Evolutionary conservation across 2,888 invertebrate genomes (phyloP), one percentile per base, ranked within the genome.

Genomic region (Andrena dorsata): DNA sequence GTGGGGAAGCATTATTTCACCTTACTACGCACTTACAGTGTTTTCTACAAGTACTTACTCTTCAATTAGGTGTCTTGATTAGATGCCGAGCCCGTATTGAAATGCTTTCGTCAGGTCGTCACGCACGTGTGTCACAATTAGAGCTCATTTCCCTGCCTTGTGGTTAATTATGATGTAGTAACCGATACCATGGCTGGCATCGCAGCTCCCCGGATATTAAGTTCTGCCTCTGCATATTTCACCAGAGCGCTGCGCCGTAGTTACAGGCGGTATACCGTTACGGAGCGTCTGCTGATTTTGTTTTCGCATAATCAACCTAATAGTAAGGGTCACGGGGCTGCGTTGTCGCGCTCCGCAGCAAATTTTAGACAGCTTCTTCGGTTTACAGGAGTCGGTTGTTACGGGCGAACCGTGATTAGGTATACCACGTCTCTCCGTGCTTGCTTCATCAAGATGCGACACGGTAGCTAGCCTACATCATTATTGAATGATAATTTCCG

Each of bases 401-500:
- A 13, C 23, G 26, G 35, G 10, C 20, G 35, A 20, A 2, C 41
- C 49, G 32, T 49, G 77, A 78, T 80, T 81, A 65, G 64, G 66
- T 51, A 7, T 71, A 78, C 35, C 41, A 6, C 51, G 26, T 41
- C 6, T 35, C 51, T 51, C 20, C 47, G 13, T 6, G 56, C 35
- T 4, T n/a, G 61, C 61, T 79, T 76, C 76, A 74, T 84, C 79
- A 80, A 73, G 76, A 80, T 85, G 82, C 85, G 49, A 28, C 74
- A 64, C 63, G 70, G 61, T 41, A 71, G 72, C 80, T 79, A 80
- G 74, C 74, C 83, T 49, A 66, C 60, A 74, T 85, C 81, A 80
- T 89, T 90, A 90, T 89, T 87, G 88, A 90, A 90, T 90, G 87
- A 90, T 90, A 89, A 90, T 90, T 90, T 83, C 84, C 86, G 88